Evolutionary conservation across 2,888 invertebrate species (phyloP).

Genomic region (Alcis repandata): DNA sequence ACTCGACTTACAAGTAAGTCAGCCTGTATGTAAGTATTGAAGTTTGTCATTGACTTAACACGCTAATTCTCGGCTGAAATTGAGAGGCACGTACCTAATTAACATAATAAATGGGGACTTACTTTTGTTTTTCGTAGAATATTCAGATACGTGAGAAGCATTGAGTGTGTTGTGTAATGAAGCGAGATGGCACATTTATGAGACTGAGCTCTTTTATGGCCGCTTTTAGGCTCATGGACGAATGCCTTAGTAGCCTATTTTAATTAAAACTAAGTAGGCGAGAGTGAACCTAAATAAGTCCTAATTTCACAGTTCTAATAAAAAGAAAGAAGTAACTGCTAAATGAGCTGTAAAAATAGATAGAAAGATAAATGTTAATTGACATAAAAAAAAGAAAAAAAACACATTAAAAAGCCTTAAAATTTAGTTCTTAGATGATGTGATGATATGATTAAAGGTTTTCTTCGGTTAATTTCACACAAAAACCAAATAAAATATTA

Average conservation of each 20-base stretch:
- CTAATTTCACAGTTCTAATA: too few species aligned
- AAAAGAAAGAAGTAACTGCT: too few species aligned
- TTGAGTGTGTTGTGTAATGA: slow-evolving; percentile 28
- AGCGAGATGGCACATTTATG: slow-evolving; percentile 24
- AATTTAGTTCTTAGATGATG: too few species aligned
- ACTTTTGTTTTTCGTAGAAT: slow-evolving; percentile 53
- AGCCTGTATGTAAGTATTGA: slow-evolving; percentile 16
- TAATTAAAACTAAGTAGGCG: background rate
- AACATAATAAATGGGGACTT: slow-evolving; percentile 61
- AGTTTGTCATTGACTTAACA: slow-evolving; percentile 53
- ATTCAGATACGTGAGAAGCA: slow-evolving; percentile 33
- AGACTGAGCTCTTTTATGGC: slow-evolving; percentile 8
- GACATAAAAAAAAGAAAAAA: too few species aligned
- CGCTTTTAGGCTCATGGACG: slow-evolving; percentile 7
- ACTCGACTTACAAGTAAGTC: background rate
- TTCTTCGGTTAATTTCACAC: too few species aligned
- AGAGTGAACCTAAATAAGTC: background rate
- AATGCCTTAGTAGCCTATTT: background rate
- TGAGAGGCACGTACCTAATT: slow-evolving; percentile 67
- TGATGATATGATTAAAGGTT: background rate
- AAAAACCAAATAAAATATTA: too few species aligned
- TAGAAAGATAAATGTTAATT: too few species aligned
- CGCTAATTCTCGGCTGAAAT: slow-evolving; percentile 63
- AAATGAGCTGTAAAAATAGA: too few species aligned
- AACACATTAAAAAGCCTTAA: too few species aligned